phyloP scores from a whole-genome alignment of 1,140 invertebrate species.

The Colletes latitarsis region DNA sequence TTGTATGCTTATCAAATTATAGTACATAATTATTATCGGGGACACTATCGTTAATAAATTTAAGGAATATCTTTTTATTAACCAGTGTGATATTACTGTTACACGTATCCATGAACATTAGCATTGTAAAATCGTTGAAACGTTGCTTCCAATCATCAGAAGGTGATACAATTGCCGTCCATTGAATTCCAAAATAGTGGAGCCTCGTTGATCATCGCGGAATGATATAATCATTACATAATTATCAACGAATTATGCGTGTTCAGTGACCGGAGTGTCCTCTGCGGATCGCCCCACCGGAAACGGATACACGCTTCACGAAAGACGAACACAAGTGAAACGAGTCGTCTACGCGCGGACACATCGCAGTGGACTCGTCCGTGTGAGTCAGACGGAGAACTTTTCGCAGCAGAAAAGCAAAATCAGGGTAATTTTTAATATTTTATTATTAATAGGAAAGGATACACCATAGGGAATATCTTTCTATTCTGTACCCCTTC shows the following conservation, averaged over 20 bases:
- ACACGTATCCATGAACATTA: too few relatives aligned
- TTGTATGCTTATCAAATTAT: too few relatives aligned
- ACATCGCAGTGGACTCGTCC: background rate
- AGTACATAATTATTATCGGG: too few relatives aligned
- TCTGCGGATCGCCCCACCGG: constrained; percentile 69
- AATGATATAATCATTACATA: constrained; percentile 58
- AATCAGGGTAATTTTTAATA: background rate
- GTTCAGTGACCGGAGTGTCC: constrained; percentile 79
- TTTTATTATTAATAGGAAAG: background rate
- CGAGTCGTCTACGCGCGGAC: constrained; percentile 45
- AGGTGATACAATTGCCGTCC: background rate
- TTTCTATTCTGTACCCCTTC: too few relatives aligned
- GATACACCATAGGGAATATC: too few relatives aligned
- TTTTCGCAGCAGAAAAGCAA: background rate
- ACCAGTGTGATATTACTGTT: too few relatives aligned
- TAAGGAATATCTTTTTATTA: too few relatives aligned
- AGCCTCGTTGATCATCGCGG: background rate
- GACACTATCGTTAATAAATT: too few relatives aligned
- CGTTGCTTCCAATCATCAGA: too few relatives aligned
- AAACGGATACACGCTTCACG: constrained; percentile 80
- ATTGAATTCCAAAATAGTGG: constrained; percentile 28
- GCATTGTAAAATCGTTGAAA: too few relatives aligned
- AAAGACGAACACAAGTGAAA: constrained; percentile 69
- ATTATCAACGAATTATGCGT: constrained; percentile 66
- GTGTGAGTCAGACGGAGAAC: background rate